Percentiles rank a stretch among this genome's conserved stretches.
Evolutionary conservation across 2,797 vertebrate genomes (phyloP).

Genomic region (Danionella dracula): DNA sequence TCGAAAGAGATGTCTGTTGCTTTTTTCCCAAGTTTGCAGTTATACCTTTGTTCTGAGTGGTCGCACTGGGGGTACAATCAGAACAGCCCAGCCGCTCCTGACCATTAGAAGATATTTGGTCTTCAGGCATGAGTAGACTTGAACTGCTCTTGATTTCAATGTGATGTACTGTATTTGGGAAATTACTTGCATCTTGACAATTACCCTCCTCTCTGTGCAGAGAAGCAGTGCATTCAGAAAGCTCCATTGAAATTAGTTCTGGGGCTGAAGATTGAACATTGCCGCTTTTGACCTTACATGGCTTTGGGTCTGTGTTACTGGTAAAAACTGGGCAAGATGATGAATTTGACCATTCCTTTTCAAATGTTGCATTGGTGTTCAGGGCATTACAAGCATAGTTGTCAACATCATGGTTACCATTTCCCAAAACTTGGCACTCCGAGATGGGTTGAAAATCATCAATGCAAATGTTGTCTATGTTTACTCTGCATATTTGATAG

Average conservation of each 20-base stretch:
- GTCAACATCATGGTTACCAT: slow-evolving; percentile 10
- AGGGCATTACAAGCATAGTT: slow-evolving; percentile 18
- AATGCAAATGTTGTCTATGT: neutral
- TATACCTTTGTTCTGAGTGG: slow-evolving; percentile 66
- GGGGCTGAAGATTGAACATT: slow-evolving; percentile 43
- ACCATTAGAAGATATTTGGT: slow-evolving; percentile 20
- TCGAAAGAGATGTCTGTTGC: slow-evolving; percentile 38
- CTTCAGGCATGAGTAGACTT: neutral
- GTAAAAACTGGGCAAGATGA: slow-evolving; percentile 42
- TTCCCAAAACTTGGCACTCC: slow-evolving; percentile 22
- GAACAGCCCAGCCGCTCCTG: slow-evolving; percentile 1
- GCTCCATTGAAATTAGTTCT: slow-evolving; percentile 45
- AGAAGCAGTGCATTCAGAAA: slow-evolving; percentile 36
- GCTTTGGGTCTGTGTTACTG: slow-evolving; percentile 17
- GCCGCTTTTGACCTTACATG: slow-evolving; percentile 31
- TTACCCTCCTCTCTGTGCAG: slow-evolving; percentile 57
- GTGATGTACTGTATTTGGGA: slow-evolving; percentile 62
- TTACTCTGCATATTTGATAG: neutral
- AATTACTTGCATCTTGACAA: slow-evolving; percentile 64
- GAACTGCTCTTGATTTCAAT: slow-evolving; percentile 47
- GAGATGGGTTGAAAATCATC: slow-evolving; percentile 15
- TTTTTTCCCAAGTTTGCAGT: slow-evolving; percentile 61
- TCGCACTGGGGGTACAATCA: slow-evolving; percentile 36
- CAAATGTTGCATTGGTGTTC: slow-evolving; percentile 18
- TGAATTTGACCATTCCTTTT: slow-evolving; percentile 42